phyloP scores from a whole-genome alignment of 2,888 invertebrate species.

The Pimpla rufipes region DNA sequence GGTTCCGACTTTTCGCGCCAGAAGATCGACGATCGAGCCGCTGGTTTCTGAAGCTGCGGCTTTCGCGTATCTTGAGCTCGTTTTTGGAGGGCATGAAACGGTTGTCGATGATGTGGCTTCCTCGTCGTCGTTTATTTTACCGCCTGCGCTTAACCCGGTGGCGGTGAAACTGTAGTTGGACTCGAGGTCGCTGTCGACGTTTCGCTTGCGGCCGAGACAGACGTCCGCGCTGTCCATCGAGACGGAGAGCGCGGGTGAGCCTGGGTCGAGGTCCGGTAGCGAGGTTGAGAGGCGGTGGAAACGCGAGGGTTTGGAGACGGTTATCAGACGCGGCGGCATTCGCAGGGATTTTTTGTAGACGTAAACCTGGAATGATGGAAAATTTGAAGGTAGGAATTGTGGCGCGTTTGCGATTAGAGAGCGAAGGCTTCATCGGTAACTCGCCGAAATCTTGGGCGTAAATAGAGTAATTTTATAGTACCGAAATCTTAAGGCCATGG shows the following conservation, averaged over 20 bases:
- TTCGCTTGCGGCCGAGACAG: slow-evolving; percentile 79
- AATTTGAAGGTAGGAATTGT: too few relatives aligned
- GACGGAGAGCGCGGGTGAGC: slow-evolving; percentile 90
- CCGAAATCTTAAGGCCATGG: too few relatives aligned
- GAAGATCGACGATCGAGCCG: slow-evolving; percentile 89
- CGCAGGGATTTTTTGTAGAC: slow-evolving; percentile 93
- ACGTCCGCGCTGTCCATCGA: slow-evolving; percentile 87
- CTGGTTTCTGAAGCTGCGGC: too few relatives aligned
- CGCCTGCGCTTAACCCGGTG: slow-evolving; percentile 85
- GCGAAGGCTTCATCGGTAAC: too few relatives aligned
- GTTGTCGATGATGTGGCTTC: slow-evolving; percentile 89
- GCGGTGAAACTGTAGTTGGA: slow-evolving; percentile 89
- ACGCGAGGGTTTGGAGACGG: slow-evolving; percentile 91
- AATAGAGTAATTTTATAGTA: too few relatives aligned
- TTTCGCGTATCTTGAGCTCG: slow-evolving; percentile 81
- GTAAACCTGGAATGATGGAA: slow-evolving; percentile 85
- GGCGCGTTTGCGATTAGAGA: too few relatives aligned
- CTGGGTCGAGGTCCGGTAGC: slow-evolving; percentile 91
- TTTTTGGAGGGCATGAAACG: slow-evolving; percentile 87
- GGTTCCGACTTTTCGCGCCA: slow-evolving; percentile 89
- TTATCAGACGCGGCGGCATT: slow-evolving; percentile 93
- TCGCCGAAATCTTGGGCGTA: too few relatives aligned
- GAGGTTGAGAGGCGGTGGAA: slow-evolving; percentile 91
- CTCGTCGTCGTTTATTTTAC: slow-evolving; percentile 88
- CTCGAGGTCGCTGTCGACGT: slow-evolving; percentile 89